Evolutionary conservation across 2,113 vertebrate genomes (phyloP).

Genomic region (Ascaphus truei): DNA sequence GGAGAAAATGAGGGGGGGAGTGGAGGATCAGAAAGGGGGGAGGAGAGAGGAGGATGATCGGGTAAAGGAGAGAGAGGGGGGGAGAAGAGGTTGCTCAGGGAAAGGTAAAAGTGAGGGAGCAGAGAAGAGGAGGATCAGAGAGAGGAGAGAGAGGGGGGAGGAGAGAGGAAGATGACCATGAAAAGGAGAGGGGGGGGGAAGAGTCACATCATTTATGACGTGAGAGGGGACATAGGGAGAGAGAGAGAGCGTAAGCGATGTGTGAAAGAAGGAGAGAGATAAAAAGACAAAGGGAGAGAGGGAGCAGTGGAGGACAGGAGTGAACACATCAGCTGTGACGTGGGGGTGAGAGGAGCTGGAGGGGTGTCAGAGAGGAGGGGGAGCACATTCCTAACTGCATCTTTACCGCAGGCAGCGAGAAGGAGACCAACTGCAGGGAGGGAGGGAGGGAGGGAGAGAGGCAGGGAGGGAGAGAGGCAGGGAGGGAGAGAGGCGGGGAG

Average conservation of each 20-base stretch:
- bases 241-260: background rate
- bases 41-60: background rate
- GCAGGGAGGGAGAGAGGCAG: too few relatives aligned
- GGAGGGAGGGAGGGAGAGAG: background rate
- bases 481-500: background rate
- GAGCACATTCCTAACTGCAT: background rate
- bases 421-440: conserved; percentile 15
- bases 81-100: background rate
- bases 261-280: background rate
- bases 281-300: background rate
- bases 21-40: too few relatives aligned
- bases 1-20: background rate
- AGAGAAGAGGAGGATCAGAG: background rate
- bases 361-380: too few relatives aligned
- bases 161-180: background rate
- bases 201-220: too few relatives aligned
- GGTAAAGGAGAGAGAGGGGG: background rate
- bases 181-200: background rate
- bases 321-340: conserved; percentile 13
- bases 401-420: conserved; percentile 26
- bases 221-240: background rate
- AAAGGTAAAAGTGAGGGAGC: background rate
- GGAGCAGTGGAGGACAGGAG: background rate
- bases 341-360: background rate
- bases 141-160: background rate